These are phyloP conservation scores for Hololepta plana DNA, from an alignment of 2,888 invertebrate genomes.

Conservation along the genomic window DNA sequence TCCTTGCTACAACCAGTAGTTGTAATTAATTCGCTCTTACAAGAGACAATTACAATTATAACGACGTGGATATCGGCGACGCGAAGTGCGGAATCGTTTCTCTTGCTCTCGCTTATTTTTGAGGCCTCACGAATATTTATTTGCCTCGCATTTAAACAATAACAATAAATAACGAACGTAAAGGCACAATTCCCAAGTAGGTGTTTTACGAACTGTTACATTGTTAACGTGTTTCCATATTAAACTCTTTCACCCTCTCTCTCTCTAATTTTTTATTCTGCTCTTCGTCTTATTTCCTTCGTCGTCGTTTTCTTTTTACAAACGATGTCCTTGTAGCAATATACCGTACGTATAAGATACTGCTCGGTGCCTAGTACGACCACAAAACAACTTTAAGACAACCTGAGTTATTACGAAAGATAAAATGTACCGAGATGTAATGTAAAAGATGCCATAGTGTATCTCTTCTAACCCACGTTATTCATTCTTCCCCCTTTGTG, in stretches of 20 bases:
- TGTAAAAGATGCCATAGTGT: conserved; percentile 26
- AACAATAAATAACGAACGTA: conserved; percentile 1
- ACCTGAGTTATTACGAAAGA: conserved; percentile 22
- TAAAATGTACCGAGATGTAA: conserved; percentile 26
- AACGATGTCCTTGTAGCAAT: conserved; percentile 22
- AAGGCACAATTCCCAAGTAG: conserved; percentile 15
- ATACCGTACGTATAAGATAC: too few relatives aligned
- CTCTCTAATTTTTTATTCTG: too few relatives aligned
- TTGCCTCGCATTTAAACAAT: not conserved
- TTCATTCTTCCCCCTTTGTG: conserved; percentile 18
- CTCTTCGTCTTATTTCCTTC: too few relatives aligned
- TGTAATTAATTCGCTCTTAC: too few relatives aligned
- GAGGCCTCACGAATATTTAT: conserved; percentile 2
- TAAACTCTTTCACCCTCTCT: conserved; percentile 22
- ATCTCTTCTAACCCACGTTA: conserved; percentile 27
- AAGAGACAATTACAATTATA: too few relatives aligned
- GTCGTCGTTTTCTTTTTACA: conserved; percentile 20
- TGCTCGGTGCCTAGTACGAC: conserved; percentile 24
- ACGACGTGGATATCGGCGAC: too few relatives aligned
- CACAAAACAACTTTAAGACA: too few relatives aligned
- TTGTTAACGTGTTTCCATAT: conserved; percentile 23
- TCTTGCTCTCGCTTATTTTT: too few relatives aligned
- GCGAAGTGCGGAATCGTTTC: too few relatives aligned
- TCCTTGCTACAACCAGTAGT: too few relatives aligned
- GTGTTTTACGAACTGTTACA: conserved; percentile 21